Conservation (phyloP, 2,888 invertebrate species). For the Pilophorus perplexus region DNA sequence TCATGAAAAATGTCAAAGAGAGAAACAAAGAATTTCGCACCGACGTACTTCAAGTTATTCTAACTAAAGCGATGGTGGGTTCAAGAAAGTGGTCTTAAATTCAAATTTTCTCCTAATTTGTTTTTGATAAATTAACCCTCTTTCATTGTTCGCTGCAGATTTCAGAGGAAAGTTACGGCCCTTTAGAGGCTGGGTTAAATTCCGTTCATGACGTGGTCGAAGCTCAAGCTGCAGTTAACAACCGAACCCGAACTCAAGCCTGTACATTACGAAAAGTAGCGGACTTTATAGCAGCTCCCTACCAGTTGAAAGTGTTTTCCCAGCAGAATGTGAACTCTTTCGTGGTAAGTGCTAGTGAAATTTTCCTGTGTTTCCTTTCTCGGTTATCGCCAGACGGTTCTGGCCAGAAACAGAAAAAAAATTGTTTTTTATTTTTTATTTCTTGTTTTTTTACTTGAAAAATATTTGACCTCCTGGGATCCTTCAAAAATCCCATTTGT, state of each 20-base stretch:
- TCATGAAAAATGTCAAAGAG: constrained; percentile 51
- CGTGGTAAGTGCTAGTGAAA: constrained; percentile 4
- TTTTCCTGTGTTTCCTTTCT: too few relatives aligned
- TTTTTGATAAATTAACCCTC: neutral
- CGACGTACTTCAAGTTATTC: neutral
- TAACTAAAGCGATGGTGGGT: neutral
- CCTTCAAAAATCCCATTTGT: too few relatives aligned
- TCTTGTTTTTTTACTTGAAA: too few relatives aligned
- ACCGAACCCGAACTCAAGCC: constrained; percentile 15
- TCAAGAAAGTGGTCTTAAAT: neutral
- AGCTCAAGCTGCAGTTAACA: constrained; percentile 23
- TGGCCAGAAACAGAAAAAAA: too few relatives aligned
- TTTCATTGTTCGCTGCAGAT: constrained; percentile 2
- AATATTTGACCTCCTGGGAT: too few relatives aligned
- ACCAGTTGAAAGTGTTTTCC: constrained; percentile 6
- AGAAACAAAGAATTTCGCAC: neutral
- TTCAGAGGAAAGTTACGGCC: constrained; percentile 2
- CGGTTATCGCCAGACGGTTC: too few relatives aligned
- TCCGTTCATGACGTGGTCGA: constrained; percentile 13
- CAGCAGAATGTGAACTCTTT: constrained; percentile 10
- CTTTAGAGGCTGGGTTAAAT: neutral
- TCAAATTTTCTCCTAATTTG: neutral
- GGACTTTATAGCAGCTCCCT: constrained; percentile 28
- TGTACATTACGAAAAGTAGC: constrained; percentile 30
- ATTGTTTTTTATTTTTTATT: too few relatives aligned